Evolutionary conservation across 1,140 invertebrate species (phyloP), one percentile per base, ranked within the genome.

Genomic region (Ptiloglossa arizonensis): DNA sequence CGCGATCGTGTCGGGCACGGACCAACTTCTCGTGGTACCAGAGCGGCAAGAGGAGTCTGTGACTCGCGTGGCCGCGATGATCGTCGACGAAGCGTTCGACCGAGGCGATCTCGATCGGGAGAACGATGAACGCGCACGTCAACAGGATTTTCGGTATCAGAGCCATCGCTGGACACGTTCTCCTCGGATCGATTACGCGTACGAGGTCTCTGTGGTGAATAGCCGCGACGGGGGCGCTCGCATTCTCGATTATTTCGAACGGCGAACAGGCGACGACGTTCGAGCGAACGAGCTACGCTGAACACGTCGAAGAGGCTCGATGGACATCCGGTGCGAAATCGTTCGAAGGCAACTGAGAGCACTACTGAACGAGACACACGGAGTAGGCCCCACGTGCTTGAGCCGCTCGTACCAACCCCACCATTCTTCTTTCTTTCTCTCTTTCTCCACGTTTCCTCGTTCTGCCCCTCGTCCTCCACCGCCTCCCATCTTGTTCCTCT

Each of bases 331-430:
- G 71, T 82, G 82, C 86, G 85, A 90, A 87, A 89, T 89, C 84
- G 85, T 90, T 79, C 79, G 83, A 90, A 87, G 87, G 84, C 89
- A 85, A 87, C 85, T 82, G 84, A 87, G 86, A 81, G 80, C 88
- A 89, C 89, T 90, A 90, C 90, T 91, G 87, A 91, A 90, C 83
- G 84, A 89, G 86, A 88, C 86, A 83, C 79, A 86, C 84, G 73
- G 80, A 88, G 85, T 80, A 66, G 74, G 87, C 82, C 82, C 90
- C 90, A 91, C 90, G 89, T 90, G 90, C 87, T 90, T 87, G 78
- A 87, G 80, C 85, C 81, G 86, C 86, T 81, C 82, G 86, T 81
- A 82, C 83, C 86, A 72, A 86, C 87, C 87, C 88, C 89, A 90
- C 89, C 87, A 83, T 85, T 60, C 63, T 67, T 81, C 77, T 84